These are phyloP conservation scores for Pterois miles DNA, from an alignment of 2,797 vertebrate species.

Conservation along the genomic window DNA sequence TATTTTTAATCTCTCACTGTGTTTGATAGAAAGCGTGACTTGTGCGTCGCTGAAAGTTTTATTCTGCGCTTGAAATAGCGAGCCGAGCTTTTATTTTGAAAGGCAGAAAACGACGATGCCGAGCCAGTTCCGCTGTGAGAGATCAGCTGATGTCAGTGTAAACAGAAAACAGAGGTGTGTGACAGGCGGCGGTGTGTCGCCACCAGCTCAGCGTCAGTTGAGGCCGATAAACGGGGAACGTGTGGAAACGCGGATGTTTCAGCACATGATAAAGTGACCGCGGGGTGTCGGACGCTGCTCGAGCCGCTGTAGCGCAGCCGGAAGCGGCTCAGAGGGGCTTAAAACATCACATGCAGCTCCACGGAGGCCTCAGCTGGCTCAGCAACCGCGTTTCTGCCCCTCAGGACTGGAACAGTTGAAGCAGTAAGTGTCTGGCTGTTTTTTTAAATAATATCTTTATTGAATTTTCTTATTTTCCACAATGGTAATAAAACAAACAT, in stretches of 20 bases:
- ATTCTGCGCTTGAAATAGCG: not conserved
- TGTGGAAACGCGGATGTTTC: not conserved
- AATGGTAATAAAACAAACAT: not conserved
- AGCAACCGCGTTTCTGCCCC: not conserved
- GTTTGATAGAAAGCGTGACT: rapidly evolving
- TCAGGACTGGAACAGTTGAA: slow-evolving; percentile 6
- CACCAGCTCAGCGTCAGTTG: not conserved
- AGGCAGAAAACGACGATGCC: rapidly evolving
- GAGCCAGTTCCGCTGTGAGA: slow-evolving; percentile 30
- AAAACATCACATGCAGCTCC: slow-evolving; percentile 54
- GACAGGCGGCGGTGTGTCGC: not conserved
- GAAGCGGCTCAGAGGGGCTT: slow-evolving; percentile 39
- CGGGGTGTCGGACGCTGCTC: not conserved
- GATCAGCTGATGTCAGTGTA: slow-evolving; percentile 75
- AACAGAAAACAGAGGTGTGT: slow-evolving; percentile 53
- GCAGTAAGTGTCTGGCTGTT: slow-evolving; percentile 49
- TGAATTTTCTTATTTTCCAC: not conserved
- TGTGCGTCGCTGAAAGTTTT: rapidly evolving
- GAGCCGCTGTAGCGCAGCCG: slow-evolving; percentile 7
- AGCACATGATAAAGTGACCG: not conserved
- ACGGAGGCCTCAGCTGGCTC: slow-evolving; percentile 6
- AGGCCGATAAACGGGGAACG: not conserved
- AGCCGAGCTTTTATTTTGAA: slow-evolving; percentile 64
- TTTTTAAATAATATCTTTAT: not conserved
- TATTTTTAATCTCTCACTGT: rapidly evolving